Percentiles rank a stretch among this genome's conserved stretches.
Conservation (phyloP, 2,113 vertebrate species). For the Bujurquina vittata region DNA sequence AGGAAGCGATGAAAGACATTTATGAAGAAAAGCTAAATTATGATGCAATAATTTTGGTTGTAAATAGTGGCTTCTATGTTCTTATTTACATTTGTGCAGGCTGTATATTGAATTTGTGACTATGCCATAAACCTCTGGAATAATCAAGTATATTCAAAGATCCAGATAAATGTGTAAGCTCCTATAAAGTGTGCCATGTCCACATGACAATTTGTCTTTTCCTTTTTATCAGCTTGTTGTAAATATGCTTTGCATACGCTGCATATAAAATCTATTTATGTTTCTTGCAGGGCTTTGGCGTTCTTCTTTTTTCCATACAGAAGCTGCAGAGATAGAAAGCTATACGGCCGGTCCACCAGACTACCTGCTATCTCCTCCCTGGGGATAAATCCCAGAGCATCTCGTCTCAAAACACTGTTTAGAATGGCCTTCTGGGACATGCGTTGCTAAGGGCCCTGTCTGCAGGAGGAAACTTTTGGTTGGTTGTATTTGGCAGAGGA, state of each 20-base stretch:
- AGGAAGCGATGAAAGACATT: neutral
- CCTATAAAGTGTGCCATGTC: neutral
- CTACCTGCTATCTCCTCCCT: conserved; percentile 55
- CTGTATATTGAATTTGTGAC: neutral
- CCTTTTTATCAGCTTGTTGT: conserved; percentile 13
- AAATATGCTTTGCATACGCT: conserved; percentile 9
- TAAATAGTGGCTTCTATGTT: conserved; percentile 32
- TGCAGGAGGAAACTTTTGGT: conserved; percentile 41
- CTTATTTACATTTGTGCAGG: conserved; percentile 20
- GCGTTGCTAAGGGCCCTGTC: conserved; percentile 43
- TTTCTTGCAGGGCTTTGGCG: conserved; percentile 22
- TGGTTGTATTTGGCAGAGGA: conserved; percentile 21
- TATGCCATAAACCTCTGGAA: neutral
- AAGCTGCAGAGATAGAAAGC: conserved; percentile 39
- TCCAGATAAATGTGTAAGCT: conserved; percentile 21
- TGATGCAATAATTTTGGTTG: neutral
- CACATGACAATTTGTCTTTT: conserved; percentile 22
- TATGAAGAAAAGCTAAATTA: neutral
- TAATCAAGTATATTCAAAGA: neutral
- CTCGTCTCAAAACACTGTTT: conserved; percentile 65
- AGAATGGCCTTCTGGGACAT: conserved; percentile 57
- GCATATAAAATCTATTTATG: conserved; percentile 51
- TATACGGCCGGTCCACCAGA: conserved; percentile 40
- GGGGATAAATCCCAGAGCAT: conserved; percentile 50
- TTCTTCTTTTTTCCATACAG: conserved; percentile 11